Conservation (phyloP, 2,113 vertebrate genomes). For the Eretmodus cyanostictus region DNA sequence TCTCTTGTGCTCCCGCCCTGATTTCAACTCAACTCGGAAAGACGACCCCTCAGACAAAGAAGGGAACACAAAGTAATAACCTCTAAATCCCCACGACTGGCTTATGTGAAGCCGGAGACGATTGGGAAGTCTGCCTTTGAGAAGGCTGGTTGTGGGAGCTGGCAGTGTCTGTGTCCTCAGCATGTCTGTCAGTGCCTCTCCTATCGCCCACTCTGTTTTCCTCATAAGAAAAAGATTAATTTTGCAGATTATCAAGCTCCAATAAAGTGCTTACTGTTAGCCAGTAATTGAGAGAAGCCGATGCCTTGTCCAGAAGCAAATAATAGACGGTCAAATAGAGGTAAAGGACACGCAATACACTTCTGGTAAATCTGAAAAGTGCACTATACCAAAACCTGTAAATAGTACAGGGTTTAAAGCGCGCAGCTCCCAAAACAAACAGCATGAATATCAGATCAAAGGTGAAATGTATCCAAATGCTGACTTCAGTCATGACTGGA, state of each 20-base stretch:
- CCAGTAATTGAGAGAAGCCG: constrained; percentile 41
- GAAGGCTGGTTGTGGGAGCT: constrained; percentile 10
- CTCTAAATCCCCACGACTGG: constrained; percentile 60
- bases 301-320: constrained; percentile 32
- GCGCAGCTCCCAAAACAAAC: background rate
- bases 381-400: background rate
- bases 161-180: constrained; percentile 33
- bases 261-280: constrained; percentile 65
- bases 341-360: constrained; percentile 22
- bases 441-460: background rate
- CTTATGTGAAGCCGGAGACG: constrained; percentile 72
- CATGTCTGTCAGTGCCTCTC: constrained; percentile 58
- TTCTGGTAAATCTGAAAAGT: background rate
- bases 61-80: constrained; percentile 59
- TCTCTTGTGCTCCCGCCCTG: constrained; percentile 11
- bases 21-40: constrained; percentile 28
- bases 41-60: constrained; percentile 53
- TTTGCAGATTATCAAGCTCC: constrained; percentile 61
- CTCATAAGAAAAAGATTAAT: constrained; percentile 71
- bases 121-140: constrained; percentile 53
- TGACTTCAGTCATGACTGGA: background rate
- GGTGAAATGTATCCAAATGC: background rate
- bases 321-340: constrained; percentile 25
- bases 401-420: background rate
- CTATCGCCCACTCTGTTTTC: constrained; percentile 47